These are phyloP conservation scores for Sturnira hondurensis DNA, from an alignment of 2,113 vertebrate species.

Conservation along the genomic window DNA sequence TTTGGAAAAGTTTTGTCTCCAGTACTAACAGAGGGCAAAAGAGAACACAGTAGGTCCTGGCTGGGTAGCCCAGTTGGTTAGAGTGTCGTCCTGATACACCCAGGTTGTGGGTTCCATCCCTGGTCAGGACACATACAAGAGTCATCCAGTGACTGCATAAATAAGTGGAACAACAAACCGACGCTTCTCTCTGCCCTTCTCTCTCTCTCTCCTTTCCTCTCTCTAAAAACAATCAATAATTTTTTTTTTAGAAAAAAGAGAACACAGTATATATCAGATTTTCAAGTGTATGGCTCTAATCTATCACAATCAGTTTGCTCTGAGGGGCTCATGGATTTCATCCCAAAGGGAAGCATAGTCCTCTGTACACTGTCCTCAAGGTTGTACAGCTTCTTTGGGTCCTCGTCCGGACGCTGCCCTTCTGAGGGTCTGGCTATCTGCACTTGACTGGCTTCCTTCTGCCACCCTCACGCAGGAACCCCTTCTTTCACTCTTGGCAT, in stretches of 20 bases:
- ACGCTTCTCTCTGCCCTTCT: too few relatives aligned
- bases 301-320: background rate
- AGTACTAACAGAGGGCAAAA: background rate
- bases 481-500: background rate
- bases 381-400: background rate
- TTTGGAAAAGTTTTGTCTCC: background rate
- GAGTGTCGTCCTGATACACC: too few relatives aligned
- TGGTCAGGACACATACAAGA: too few relatives aligned
- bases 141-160: too few relatives aligned
- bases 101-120: too few relatives aligned
- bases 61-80: too few relatives aligned
- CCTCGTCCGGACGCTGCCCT: background rate
- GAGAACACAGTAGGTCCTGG: background rate
- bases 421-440: background rate
- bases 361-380: background rate
- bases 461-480: background rate
- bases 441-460: background rate
- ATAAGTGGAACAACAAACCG: too few relatives aligned
- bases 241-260: background rate
- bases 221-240: too few relatives aligned
- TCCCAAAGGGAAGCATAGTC: background rate
- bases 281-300: background rate
- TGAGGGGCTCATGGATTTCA: rapidly evolving
- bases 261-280: background rate
- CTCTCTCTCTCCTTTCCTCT: too few relatives aligned